Evolutionary conservation across 2,888 invertebrate species (phyloP), one percentile per base, ranked within the genome.

Genomic region (Mythimna vitellina): DNA sequence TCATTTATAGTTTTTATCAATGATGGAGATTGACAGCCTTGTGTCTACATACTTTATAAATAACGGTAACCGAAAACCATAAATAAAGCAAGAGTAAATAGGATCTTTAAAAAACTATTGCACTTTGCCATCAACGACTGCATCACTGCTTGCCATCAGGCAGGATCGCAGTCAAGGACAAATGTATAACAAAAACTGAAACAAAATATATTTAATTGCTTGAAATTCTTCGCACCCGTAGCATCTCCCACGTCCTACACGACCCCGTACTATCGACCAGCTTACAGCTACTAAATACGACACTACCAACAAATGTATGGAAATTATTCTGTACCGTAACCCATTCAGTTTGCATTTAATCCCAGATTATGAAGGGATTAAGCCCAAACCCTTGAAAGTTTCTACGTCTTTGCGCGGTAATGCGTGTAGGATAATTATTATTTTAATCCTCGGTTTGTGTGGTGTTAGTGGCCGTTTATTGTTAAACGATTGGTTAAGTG

Each of bases 241-340:
- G 62, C 62, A 51, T 29, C 66, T 25, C 66, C 38, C 14, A 63
- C 65, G 35, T 69, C 35, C 22, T 22, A 6, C 54, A 67, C 54
- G 75, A 70, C 78, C 78, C 64, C 60, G 49, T 72, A 72, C 81
- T 80, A 86, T 82, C 82, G 73, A 78, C 70, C 86, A 63, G 82
- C 77, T 82, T 82, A 84, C 72, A 66, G 61, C 70, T 78, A 84
- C 88, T 90, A 89, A 90, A 90, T 89, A 87, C 88, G 85, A 88
- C 84, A 84, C 87, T 78, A 83, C 79, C 77, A 82, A 85, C 88
- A 89, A 88, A 91, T 90, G 88, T 91, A 91, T 89, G 89, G 90
- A 90, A 91, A 91, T 90, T 89, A 88, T 89, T 86, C 89, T 77
- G 78, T 77, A 86, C 84, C 79, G 51, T 72, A 84, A 82, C 75